phyloP scores from a whole-genome alignment of 2,888 invertebrate species.

The Scaptodrosophila latifasciaeformis region DNA sequence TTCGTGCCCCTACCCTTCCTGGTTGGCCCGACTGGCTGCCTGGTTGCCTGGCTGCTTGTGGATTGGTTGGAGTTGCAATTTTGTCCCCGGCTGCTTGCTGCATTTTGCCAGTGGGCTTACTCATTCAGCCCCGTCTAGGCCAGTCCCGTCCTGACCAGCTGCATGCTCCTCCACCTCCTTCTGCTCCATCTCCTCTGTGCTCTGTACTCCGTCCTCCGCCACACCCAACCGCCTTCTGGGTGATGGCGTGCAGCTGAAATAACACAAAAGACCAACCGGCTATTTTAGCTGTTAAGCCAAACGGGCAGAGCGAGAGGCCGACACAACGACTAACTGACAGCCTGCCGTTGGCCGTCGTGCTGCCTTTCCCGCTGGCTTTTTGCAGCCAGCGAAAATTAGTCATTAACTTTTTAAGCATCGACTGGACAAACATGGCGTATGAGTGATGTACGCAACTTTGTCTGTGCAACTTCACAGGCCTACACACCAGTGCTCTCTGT shows the following conservation, averaged over 20 bases:
- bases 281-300: conserved; percentile 41
- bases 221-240: not conserved
- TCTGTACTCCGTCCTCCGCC: not conserved
- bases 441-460: conserved; percentile 51
- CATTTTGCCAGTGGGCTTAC: no score
- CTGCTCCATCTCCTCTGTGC: not conserved
- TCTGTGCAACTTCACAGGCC: not conserved
- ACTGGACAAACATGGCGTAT: conserved; percentile 66
- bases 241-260: conserved; percentile 53
- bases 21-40: no score
- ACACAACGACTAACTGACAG: not conserved
- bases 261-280: conserved; percentile 39
- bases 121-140: no score
- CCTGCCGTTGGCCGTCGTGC: not conserved
- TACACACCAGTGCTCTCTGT: not conserved
- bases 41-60: not conserved
- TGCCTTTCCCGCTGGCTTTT: conserved; percentile 22
- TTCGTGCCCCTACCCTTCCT: not conserved
- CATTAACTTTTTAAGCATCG: conserved; percentile 66
- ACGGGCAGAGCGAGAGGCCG: conserved; percentile 46
- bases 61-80: no score
- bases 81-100: no score
- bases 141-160: no score
- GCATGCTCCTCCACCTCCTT: conserved; percentile 3
- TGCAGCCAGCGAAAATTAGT: conserved; percentile 56